Evolutionary conservation across 1,140 invertebrate genomes (phyloP).

Genomic region (Neotoxoptera formosana): DNA sequence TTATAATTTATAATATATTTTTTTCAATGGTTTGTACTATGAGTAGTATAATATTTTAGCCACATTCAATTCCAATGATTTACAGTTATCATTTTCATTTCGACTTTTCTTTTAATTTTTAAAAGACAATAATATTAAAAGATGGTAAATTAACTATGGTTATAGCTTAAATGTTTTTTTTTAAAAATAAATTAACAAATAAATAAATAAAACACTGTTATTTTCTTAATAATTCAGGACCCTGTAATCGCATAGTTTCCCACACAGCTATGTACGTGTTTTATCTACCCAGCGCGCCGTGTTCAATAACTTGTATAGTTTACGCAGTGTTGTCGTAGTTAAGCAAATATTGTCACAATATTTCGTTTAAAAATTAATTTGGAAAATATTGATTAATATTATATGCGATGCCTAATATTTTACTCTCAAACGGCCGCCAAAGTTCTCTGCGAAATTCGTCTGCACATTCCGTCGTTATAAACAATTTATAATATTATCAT

Average conservation of each 20-base stretch:
- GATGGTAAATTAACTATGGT: no score
- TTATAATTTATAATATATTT: no score
- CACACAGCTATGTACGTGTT: neutral
- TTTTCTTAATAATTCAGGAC: neutral
- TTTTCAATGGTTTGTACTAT: no score
- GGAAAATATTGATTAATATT: neutral
- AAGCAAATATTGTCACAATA: neutral
- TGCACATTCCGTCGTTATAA: neutral
- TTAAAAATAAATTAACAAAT: no score
- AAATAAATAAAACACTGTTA: neutral
- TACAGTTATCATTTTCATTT: no score
- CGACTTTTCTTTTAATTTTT: no score
- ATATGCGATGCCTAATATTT: neutral
- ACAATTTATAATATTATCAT: neutral
- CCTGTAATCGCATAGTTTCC: neutral
- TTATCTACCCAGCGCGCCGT: neutral
- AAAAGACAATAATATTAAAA: no score
- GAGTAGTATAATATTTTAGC: no score
- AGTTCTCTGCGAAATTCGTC: neutral
- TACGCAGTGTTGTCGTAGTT: neutral
- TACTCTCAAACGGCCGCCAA: fast-evolving
- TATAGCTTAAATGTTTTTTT: no score
- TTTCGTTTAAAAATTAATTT: neutral
- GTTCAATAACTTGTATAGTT: neutral
- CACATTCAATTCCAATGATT: no score